Base-by-base conservation (phyloP, 2,888 invertebrate genomes). In the Hypsopygia costalis region DNA sequence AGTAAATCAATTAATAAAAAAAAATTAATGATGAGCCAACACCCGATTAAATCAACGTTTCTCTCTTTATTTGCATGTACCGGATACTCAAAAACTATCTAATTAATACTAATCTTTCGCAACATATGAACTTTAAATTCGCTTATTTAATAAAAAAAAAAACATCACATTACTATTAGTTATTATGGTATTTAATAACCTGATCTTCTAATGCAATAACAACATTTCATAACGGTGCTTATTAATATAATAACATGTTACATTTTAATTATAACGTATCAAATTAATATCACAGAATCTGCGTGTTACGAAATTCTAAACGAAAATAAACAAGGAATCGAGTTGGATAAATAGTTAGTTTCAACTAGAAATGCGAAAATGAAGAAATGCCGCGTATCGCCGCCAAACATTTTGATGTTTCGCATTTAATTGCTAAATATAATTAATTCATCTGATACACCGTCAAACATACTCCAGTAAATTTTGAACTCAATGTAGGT, bases 381-480 rank as follows among this genome's bases (percentile, higher is more conserved):
- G 66, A 67, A 77, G 73, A 71, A 79, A 80, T 72, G 73, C 68
- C 42, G 57, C 79, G 74, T 78, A 67, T 79, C 75, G 78, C 73
- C 77, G 74, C 69, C 73, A 69, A 65, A 72, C 76, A 77, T 80
- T 80, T 76, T 73, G 75, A 81, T 76, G 70, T 73, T 64, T 64
- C 68, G 47, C 51, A 68, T 82, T 78, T 82, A 82, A 86, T 86
- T 81, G 81, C 82, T 73, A 71, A 78, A 82, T 79, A 81, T 83
- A 81, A 85, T 86, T 82, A 83, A 83, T 79, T 66, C 50, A 63
- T 77, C 58, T 58, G 33, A 41, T 33, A 33, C 39, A 39, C 25
- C 29, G 21, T 29, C 20, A 10, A 20, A 5, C 36, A 37, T 25
- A n/a, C 25, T 16, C 4, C 4, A 16, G 25, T 25, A 2, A 25